Base-by-base conservation (phyloP, 2,888 invertebrate species). In the Callyntrura guangdongensis region DNA sequence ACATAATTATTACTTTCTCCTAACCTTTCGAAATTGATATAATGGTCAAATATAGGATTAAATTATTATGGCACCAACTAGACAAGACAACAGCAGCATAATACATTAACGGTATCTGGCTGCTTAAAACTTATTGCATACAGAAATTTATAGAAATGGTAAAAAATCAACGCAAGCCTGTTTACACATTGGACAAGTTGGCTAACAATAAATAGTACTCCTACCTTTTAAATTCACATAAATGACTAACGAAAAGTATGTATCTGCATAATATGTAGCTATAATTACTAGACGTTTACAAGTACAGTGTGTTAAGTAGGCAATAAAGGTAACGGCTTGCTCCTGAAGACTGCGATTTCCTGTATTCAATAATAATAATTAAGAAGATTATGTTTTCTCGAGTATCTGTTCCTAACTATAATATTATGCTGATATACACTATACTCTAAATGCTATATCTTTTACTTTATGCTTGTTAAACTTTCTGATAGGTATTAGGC, bases 21-120 rank as follows among this genome's bases (percentile, higher is more conserved):
- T 72, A 45, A 45, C 45, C 17, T 72, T 36, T 45, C 11, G 45
- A 45, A 45, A 1, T 69, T 5, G 27, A 36, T 36, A 17, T 22
- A 25, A 45, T n/a, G 9, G 9, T 72, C 67, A 45, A 72, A n/a
- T 8, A 17, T 36, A 36, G 36, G 69, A n/a, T 36, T 69, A 27
- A 61, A 61, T 8, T 61, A 61, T n/a, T 45, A 72, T 77, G 77
- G 77, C 77, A 77, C 77, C 77, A 49, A 45, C 69, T 72, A 45
- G 12, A 72, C n/a, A n/a, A 64, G 25, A 11, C n/a, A 59, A 59
- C 1, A 5, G 59, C 17, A n/a, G 9, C 11, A 27, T 27, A 27
- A n/a, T 22, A 8, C 17, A 59, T 53, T 14, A 2, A 53, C 1
- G 14, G 25, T 22, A n/a, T 64, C 27, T n/a, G n/a, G 45, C 36